Evolutionary conservation across 2,888 invertebrate species (phyloP), one percentile per base, ranked within the genome.

Genomic region (Drosophila nr. fundita): DNA sequence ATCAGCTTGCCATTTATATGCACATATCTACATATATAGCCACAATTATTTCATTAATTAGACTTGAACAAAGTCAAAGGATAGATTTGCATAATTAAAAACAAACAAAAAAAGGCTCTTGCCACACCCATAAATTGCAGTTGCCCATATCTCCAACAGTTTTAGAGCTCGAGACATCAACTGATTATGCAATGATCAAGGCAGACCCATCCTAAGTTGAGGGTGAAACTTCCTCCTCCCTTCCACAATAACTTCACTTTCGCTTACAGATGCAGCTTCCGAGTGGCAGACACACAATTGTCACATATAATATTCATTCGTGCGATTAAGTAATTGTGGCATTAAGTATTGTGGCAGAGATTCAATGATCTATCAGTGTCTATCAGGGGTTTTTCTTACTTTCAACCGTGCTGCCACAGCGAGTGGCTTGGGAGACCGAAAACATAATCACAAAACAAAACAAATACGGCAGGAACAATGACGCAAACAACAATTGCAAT

Each of bases 401-500:
- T 54, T 42, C 63, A 42, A 55, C 11, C 29, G n/a, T 40, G 40
- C 24, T 45, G 15, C 53, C 49, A 36, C 15, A 45, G 13, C 21
- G 15, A 42, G 11, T 11, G 42, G 11, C 11, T 21, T 5, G 21
- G 5, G 42, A 21, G 5, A 42, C 42, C 15, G 52, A 11, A 40
- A 27, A 8, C 54, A 55, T 10, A 60, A 54, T n/a, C 57, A 52
- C 38, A 54, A 54, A 7, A 36, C 8, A n/a, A 40, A 34, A 15
- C 32, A 42, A 21, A 27, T 36, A 21, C 15, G 10, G 24, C 11
- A 38, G n/a, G n/a, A 61, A 63, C 36, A 75, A 49, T 58, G 61
- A 59, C 30, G 67, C 60, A 73, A 64, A 70, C 66, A 67, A 52
- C 76, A 83, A 75, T 68, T 84, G 80, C 80, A 83, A 82, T 70